These are phyloP conservation scores for Podarcis cretensis DNA, from an alignment of 2,113 vertebrate genomes.

Conservation along the genomic window DNA sequence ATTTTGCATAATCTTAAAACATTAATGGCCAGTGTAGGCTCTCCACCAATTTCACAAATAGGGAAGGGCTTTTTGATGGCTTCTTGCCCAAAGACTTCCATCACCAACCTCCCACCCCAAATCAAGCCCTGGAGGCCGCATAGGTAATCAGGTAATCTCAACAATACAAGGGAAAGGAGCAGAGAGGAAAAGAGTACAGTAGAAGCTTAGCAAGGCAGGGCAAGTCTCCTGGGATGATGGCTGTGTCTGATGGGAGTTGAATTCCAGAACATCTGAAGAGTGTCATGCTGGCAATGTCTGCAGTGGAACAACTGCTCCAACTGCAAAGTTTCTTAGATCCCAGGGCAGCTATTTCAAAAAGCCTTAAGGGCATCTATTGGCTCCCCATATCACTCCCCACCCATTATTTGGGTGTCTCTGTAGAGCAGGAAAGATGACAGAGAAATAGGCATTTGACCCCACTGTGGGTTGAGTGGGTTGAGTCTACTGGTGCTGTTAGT, in stretches of 20 bases:
- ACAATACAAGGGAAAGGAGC: not conserved
- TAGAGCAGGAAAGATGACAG: not conserved
- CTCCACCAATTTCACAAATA: no score
- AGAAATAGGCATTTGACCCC: not conserved
- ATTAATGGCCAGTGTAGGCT: no score
- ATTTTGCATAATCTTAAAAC: no score
- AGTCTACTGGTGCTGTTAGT: not conserved
- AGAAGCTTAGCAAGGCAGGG: not conserved
- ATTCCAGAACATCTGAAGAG: not conserved
- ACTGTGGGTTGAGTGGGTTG: no score
- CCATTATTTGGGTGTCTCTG: not conserved
- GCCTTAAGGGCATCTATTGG: not conserved
- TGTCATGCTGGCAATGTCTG: not conserved
- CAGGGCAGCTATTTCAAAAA: not conserved
- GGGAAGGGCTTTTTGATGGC: not conserved
- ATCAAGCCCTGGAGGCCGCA: not conserved
- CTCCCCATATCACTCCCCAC: not conserved
- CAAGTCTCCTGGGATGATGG: not conserved
- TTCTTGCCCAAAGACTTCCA: not conserved
- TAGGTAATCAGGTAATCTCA: no score
- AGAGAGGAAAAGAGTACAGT: no score
- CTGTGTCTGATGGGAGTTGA: no score
- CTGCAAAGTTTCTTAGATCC: no score
- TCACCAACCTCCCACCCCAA: no score
- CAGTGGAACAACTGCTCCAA: not conserved